These are phyloP conservation scores for Dinomys branickii DNA, from an alignment of 2,113 vertebrate genomes.

Conservation along the genomic window DNA sequence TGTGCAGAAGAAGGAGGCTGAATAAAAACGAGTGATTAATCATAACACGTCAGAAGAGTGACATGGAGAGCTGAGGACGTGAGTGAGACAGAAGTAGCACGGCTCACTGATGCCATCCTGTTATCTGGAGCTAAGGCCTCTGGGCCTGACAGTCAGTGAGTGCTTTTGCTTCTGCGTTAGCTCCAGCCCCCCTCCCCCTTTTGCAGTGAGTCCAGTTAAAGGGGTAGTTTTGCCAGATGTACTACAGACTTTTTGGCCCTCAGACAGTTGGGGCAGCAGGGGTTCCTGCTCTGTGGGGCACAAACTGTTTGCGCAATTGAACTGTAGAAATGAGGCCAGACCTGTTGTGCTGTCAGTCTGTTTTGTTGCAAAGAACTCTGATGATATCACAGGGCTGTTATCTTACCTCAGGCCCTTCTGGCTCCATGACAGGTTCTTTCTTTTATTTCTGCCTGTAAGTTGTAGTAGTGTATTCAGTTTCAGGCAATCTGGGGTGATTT, in stretches of 20 bases:
- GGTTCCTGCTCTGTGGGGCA: not conserved
- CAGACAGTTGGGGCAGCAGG: not conserved
- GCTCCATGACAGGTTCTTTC: not conserved
- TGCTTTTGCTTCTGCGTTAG: not conserved
- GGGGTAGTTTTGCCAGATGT: not conserved
- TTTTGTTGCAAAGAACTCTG: not conserved
- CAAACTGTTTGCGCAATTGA: not conserved
- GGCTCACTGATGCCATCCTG: slow-evolving; percentile 14
- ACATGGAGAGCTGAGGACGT: not conserved
- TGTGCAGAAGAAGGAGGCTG: not conserved
- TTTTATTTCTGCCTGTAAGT: slow-evolving; percentile 13
- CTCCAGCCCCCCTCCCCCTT: not conserved
- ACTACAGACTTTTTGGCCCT: not conserved
- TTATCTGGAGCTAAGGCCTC: not conserved
- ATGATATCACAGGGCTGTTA: slow-evolving; percentile 6
- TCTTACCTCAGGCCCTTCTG: slow-evolving; percentile 43
- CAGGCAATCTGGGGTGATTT: slow-evolving; percentile 35
- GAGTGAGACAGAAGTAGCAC: not conserved
- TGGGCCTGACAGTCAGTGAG: not conserved
- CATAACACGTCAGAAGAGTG: not conserved
- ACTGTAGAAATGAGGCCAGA: slow-evolving; percentile 59
- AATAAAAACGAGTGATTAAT: not conserved
- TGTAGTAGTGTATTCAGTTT: slow-evolving; percentile 44
- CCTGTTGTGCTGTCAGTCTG: not conserved
- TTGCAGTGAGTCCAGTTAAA: slow-evolving; percentile 30